Base-by-base conservation (phyloP, 2,797 vertebrate species). In the Dromococcyx pavoninus region DNA sequence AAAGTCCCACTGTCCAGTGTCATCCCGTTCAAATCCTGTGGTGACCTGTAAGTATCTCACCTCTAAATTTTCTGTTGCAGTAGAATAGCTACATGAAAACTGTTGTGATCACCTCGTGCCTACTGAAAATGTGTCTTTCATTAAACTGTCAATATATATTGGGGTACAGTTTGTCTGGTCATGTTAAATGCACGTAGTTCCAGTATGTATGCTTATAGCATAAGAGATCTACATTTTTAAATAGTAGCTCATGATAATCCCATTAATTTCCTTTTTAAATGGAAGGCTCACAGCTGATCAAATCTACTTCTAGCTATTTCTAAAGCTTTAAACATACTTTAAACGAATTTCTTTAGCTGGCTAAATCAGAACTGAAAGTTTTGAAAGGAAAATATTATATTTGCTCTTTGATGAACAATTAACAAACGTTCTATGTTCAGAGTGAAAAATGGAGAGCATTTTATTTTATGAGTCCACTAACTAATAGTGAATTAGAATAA, bases 401-500 rank as follows among this genome's bases (percentile, higher is more conserved):
- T 91, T 95, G 74, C 66, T 62, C 65, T 97, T 84, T 93, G 79
- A 95, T 95, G 91, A 92, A 75, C 87, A 92, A 82, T 97, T 97
- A 91, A 53, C 74, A 91, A 85, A 57, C 17, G 17, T 96, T 95
- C 82, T 71, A 92, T 61, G 74, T 96, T 96, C 89, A 88, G 84
- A 93, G 88, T 84, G 57, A 95, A 95, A 96, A 92, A 95, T 76
- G 79, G 91, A 89, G 94, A 96, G 66, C 73, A 60, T 95, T 97
- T 97, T 79, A 94, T 96, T 97, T 96, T 86, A 93, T 95, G 96
- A 95, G 83, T 93, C 94, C 91, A 93, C 89, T 95, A 97, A 92
- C 87, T 96, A 97, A 95, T 96, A 93, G 80, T 89, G 91, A 96
- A 96, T 97, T 96, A 97, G 96, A 95, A 96, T 96, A 94, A 97